phyloP scores from a whole-genome alignment of 2,888 invertebrate species.

The Eupithecia pulchellata region DNA sequence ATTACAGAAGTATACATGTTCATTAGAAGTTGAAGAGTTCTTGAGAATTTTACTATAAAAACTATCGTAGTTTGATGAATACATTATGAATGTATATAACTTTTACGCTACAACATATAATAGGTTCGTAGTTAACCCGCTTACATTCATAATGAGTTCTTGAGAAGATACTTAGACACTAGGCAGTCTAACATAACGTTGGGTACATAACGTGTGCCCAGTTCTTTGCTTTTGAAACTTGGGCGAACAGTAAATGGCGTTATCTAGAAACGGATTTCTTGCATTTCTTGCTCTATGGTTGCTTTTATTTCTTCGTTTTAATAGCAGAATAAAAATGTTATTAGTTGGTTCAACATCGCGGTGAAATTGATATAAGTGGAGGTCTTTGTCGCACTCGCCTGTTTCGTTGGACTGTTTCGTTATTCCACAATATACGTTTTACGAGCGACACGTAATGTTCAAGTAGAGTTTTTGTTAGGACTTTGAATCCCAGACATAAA shows the following conservation, averaged over 20 bases:
- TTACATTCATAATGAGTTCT: too few relatives aligned
- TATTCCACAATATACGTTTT: slow-evolving; percentile 49
- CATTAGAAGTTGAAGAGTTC: neutral
- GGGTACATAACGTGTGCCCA: neutral
- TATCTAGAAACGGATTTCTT: neutral
- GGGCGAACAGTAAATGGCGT: neutral
- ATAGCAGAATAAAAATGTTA: slow-evolving; percentile 70
- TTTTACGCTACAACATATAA: too few relatives aligned
- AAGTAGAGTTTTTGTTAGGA: slow-evolving; percentile 43
- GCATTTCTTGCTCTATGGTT: slow-evolving; percentile 18
- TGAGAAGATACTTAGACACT: too few relatives aligned
- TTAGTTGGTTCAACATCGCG: slow-evolving; percentile 65
- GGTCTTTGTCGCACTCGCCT: slow-evolving; percentile 61
- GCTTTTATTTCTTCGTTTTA: slow-evolving; percentile 59
- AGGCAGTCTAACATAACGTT: neutral
- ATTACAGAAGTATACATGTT: neutral
- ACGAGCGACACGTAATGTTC: slow-evolving; percentile 40
- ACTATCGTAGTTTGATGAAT: too few relatives aligned
- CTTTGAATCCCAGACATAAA: slow-evolving; percentile 4
- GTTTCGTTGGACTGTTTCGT: slow-evolving; percentile 58
- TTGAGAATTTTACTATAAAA: too few relatives aligned
- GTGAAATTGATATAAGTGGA: slow-evolving; percentile 66
- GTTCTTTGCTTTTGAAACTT: neutral
- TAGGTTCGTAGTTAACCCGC: too few relatives aligned
- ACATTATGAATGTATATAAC: too few relatives aligned